Conservation (phyloP, 2,888 invertebrate genomes). For the Argyresthia goedartella region DNA sequence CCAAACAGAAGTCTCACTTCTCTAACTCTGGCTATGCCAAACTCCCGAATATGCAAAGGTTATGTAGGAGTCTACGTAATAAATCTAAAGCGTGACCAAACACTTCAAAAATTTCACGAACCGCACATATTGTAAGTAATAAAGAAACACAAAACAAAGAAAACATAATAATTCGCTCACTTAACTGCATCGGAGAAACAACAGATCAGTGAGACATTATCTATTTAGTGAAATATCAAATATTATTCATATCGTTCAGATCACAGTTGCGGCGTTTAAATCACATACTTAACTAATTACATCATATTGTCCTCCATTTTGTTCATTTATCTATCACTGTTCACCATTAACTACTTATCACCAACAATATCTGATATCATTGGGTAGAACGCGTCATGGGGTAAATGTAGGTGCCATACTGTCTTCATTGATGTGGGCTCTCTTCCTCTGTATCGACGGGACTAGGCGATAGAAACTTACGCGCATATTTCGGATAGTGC, state of each 20-base stretch:
- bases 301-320: conserved; percentile 62
- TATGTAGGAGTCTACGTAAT: conserved; percentile 21
- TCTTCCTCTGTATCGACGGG: conserved; percentile 88
- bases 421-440: conserved; percentile 77
- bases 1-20: conserved; percentile 52
- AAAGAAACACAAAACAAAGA: conserved; percentile 30
- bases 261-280: conserved; percentile 72
- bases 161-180: conserved; percentile 20
- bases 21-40: conserved; percentile 63
- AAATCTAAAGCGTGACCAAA: conserved; percentile 52
- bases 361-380: conserved; percentile 29
- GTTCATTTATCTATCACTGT: conserved; percentile 51
- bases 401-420: conserved; percentile 27
- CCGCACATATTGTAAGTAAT: conserved; percentile 26
- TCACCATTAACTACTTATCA: conserved; percentile 43
- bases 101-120: conserved; percentile 32
- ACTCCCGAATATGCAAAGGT: background rate
- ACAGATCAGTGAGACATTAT: conserved; percentile 60
- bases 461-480: conserved; percentile 90
- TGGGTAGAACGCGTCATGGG: conserved; percentile 32
- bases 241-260: conserved; percentile 72
- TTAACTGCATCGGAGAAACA: conserved; percentile 41
- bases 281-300: conserved; percentile 70
- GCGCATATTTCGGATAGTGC: conserved; percentile 91
- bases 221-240: conserved; percentile 70